Percentiles rank a stretch among this genome's conserved stretches.
These are phyloP conservation scores for Zophobas atratus DNA, from an alignment of 1,140 invertebrate species.

Conservation along the genomic window DNA sequence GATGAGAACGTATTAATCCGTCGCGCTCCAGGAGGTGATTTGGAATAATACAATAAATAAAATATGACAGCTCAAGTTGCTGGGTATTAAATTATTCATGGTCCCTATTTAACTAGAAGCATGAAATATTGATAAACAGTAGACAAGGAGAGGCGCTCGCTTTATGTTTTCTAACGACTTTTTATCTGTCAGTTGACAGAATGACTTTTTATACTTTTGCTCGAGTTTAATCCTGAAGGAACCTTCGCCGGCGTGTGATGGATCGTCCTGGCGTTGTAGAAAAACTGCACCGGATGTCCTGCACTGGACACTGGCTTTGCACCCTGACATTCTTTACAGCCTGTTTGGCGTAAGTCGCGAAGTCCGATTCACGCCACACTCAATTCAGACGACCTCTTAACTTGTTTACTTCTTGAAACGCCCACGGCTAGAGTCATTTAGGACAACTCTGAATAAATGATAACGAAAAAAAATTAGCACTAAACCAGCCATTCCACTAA, in stretches of 20 bases:
- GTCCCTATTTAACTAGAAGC: conserved; percentile 21
- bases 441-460: conserved; percentile 13
- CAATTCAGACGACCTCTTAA: conserved; percentile 25
- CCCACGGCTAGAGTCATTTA: not conserved
- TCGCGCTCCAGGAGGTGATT: conserved; percentile 25
- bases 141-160: not conserved
- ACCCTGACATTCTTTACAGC: conserved; percentile 37
- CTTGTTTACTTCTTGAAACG: conserved; percentile 27
- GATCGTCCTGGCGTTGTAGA: conserved; percentile 12
- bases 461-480: conserved; percentile 26
- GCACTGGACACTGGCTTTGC: conserved; percentile 37
- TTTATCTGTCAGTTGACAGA: conserved; percentile 4
- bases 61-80: conserved; percentile 8
- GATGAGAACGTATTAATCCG: conserved; percentile 13
- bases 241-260: conserved; percentile 14
- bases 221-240: conserved; percentile 35
- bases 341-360: conserved; percentile 13
- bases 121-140: conserved; percentile 36
- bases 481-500: not conserved
- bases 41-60: conserved; percentile 29
- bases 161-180: conserved; percentile 17
- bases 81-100: conserved; percentile 29
- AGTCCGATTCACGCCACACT: conserved; percentile 36
- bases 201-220: conserved; percentile 15
- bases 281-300: conserved; percentile 39